Conservation (phyloP, 2,888 invertebrate species). For the Gandaritis pyraliata region DNA sequence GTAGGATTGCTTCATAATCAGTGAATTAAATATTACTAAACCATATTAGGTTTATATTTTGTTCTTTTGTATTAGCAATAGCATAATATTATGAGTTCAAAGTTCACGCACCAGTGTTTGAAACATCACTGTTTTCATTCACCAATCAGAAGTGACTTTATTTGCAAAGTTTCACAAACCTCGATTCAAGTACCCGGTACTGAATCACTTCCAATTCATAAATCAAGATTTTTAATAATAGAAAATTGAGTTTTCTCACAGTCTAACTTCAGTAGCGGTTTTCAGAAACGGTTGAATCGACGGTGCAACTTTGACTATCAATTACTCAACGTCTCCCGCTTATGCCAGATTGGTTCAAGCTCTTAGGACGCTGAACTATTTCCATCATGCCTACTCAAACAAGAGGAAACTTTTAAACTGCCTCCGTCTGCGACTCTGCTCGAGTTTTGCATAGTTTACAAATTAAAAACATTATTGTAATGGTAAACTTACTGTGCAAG, state of each 20-base stretch:
- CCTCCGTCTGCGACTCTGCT: background rate
- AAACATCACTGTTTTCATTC: background rate
- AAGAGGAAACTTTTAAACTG: background rate
- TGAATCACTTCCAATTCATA: slow-evolving; percentile 19
- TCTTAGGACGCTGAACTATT: slow-evolving; percentile 28
- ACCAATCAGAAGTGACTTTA: slow-evolving; percentile 1
- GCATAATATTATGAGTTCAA: background rate
- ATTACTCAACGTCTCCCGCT: slow-evolving; percentile 45
- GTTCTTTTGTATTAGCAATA: background rate
- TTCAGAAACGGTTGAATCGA: slow-evolving; percentile 29
- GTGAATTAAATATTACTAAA: background rate
- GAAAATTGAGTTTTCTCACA: slow-evolving; percentile 22
- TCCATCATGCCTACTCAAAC: slow-evolving; percentile 15
- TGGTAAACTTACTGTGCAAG: no score
- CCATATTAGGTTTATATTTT: background rate
- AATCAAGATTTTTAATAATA: slow-evolving; percentile 20
- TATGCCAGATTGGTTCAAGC: slow-evolving; percentile 28
- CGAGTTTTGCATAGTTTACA: no score
- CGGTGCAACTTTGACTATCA: slow-evolving; percentile 38
- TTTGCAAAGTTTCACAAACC: slow-evolving; percentile 7
- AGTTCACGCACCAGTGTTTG: background rate
- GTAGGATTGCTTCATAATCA: background rate
- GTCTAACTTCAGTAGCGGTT: slow-evolving; percentile 24
- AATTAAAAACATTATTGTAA: no score
- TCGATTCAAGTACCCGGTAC: slow-evolving; percentile 10